Evolutionary conservation across 1,140 invertebrate genomes (phyloP).

Genomic region (Meloidogyne chitwoodi): DNA sequence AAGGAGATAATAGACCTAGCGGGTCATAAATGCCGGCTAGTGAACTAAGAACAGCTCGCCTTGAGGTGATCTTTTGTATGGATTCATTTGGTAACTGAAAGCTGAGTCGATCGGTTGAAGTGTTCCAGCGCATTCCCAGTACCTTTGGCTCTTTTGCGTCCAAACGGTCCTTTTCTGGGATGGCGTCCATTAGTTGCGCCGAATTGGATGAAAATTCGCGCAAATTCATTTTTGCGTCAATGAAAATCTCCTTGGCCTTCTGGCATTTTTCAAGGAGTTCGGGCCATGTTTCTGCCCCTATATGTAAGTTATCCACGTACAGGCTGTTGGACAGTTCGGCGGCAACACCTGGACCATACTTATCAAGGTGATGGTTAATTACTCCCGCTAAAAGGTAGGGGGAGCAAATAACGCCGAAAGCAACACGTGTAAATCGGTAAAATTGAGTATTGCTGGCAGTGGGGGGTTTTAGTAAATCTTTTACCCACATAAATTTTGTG

Average conservation of each 20-base stretch:
- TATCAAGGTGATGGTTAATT: constrained; percentile 13
- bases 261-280: not conserved
- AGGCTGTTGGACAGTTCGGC: not conserved
- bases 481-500: constrained; percentile 16
- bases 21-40: constrained; percentile 18
- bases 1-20: too few relatives aligned
- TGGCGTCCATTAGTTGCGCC: not conserved
- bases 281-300: not conserved
- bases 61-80: not conserved
- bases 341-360: not conserved
- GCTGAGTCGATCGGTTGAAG: not conserved
- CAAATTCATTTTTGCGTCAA: constrained; percentile 13
- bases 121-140: constrained; percentile 12
- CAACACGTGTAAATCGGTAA: constrained; percentile 3
- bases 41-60: not conserved
- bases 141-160: too few relatives aligned
- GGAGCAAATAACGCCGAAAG: constrained; percentile 20
- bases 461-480: not conserved
- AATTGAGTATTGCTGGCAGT: not conserved
- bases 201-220: constrained; percentile 5
- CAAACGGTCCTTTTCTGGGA: not conserved
- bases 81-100: not conserved
- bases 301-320: constrained; percentile 17
- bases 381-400: too few relatives aligned
- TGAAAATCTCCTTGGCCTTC: not conserved